A percentile compares a stretch with the other conserved stretches of the same genome.
These are phyloP conservation scores for Gandaritis pyraliata DNA, from an alignment of 2,888 invertebrate genomes.

Conservation along the genomic window DNA sequence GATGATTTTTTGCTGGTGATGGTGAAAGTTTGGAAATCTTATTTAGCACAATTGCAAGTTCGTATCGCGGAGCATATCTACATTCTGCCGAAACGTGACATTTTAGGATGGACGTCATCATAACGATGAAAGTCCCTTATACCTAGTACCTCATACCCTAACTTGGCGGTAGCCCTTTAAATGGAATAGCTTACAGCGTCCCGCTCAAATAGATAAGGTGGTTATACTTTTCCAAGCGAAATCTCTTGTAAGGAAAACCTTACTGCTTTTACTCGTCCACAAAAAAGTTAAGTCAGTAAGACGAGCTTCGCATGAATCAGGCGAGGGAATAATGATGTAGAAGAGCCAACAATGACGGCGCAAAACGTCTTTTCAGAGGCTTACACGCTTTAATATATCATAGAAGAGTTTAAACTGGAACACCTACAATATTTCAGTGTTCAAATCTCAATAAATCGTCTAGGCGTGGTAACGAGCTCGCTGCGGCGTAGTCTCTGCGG, in stretches of 20 bases:
- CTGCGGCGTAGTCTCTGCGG: slow-evolving; percentile 83
- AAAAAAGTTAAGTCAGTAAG: background rate
- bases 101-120: background rate
- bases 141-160: too few relatives aligned
- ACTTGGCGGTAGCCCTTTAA: background rate
- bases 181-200: background rate
- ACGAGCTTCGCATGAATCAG: slow-evolving; percentile 11
- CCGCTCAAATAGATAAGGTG: background rate
- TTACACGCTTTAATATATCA: slow-evolving; percentile 49
- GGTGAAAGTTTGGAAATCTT: too few relatives aligned
- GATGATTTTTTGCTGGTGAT: too few relatives aligned
- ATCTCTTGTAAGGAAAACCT: background rate
- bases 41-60: too few relatives aligned
- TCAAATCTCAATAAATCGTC: slow-evolving; percentile 84
- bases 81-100: too few relatives aligned
- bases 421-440: slow-evolving; percentile 82
- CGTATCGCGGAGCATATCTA: background rate
- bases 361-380: slow-evolving; percentile 24
- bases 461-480: slow-evolving; percentile 83
- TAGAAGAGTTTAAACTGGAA: slow-evolving; percentile 79
- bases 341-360: slow-evolving; percentile 22
- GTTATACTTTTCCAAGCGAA: background rate
- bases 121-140: too few relatives aligned
- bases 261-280: background rate
- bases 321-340: slow-evolving; percentile 19